phyloP scores from a whole-genome alignment of 2,797 vertebrate species.

The Halcyon badia region DNA sequence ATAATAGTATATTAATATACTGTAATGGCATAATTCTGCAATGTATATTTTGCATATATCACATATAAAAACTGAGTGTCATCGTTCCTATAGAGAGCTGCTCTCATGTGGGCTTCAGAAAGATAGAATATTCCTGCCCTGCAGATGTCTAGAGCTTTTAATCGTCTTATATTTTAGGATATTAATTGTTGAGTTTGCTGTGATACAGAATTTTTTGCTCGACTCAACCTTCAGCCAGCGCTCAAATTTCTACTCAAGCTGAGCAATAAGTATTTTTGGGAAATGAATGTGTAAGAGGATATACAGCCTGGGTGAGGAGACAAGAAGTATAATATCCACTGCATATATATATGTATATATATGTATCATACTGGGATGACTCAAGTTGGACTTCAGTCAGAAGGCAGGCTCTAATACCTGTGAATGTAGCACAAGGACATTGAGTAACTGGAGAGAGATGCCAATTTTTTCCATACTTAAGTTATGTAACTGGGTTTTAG shows the following conservation, averaged over 20 bases:
- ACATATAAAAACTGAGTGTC: not conserved
- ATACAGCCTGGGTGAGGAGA: not conserved
- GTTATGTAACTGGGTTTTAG: not conserved
- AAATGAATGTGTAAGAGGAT: not conserved
- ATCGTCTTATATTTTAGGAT: not conserved
- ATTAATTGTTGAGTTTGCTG: not conserved
- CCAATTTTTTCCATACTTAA: not conserved
- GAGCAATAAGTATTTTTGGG: not conserved
- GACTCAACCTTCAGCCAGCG: not conserved
- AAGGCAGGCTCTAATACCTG: not conserved
- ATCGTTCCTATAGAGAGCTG: not conserved
- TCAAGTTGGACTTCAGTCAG: not conserved
- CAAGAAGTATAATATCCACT: not conserved
- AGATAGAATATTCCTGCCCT: not conserved
- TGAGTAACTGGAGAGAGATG: not conserved
- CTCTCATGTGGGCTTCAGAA: not conserved
- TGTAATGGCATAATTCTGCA: not conserved
- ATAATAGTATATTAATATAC: not conserved
- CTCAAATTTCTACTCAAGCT: not conserved
- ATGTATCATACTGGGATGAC: not conserved
- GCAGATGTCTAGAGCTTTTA: not conserved
- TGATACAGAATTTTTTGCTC: not conserved
- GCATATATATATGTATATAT: not conserved
- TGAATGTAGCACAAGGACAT: not conserved
- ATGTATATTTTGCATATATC: not conserved